Evolutionary conservation across 1,140 invertebrate species (phyloP).

Genomic region (Camponotus floridanus): DNA sequence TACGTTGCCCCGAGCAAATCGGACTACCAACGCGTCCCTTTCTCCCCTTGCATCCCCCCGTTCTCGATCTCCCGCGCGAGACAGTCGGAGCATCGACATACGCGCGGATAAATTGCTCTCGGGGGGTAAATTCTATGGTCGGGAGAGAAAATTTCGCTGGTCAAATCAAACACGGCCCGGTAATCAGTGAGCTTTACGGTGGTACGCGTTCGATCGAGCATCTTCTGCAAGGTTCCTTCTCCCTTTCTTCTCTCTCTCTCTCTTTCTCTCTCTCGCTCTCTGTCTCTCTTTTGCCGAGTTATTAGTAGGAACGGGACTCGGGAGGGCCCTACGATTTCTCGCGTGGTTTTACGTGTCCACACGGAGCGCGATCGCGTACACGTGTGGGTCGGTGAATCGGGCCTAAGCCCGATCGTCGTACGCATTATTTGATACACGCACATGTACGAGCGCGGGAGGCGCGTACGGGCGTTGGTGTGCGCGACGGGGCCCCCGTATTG

Average conservation of each 20-base stretch:
- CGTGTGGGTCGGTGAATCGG: not conserved
- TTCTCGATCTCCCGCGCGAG: slow-evolving; percentile 36
- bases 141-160: slow-evolving; percentile 62
- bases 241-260: not conserved
- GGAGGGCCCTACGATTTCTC: slow-evolving; percentile 43
- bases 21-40: slow-evolving; percentile 19
- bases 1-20: slow-evolving; percentile 44
- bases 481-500: slow-evolving; percentile 17
- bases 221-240: not conserved
- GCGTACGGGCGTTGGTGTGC: not conserved
- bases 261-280: not conserved
- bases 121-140: slow-evolving; percentile 55
- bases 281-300: not conserved
- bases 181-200: slow-evolving; percentile 61
- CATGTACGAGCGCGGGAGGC: not conserved
- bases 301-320: slow-evolving; percentile 47
- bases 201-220: slow-evolving; percentile 35
- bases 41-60: too few relatives aligned
- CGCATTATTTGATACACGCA: slow-evolving; percentile 58
- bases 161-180: slow-evolving; percentile 57
- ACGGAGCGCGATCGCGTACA: slow-evolving; percentile 31
- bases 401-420: slow-evolving; percentile 15
- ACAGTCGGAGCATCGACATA: slow-evolving; percentile 36
- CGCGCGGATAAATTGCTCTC: slow-evolving; percentile 57
- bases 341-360: slow-evolving; percentile 53